Evolutionary conservation across 2,797 vertebrate genomes (phyloP).

Genomic region (Megaceryle alcyon): DNA sequence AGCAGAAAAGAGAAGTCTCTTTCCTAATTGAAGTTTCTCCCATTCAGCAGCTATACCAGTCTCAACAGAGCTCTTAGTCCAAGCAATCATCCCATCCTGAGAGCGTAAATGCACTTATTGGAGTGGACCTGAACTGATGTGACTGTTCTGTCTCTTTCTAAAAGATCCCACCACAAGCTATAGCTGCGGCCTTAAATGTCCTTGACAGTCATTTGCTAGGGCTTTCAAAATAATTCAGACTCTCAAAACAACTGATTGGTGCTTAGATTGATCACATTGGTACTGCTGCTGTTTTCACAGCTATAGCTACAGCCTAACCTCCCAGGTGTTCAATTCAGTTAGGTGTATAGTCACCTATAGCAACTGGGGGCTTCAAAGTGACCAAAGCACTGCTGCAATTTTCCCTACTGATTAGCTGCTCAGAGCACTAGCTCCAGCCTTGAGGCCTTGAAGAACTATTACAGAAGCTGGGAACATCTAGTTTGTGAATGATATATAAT

Average conservation of each 20-base stretch:
- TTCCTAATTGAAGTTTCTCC: background rate
- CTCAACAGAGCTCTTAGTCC: background rate
- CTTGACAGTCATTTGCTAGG: constrained; percentile 1
- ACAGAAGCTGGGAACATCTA: background rate
- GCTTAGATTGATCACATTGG: background rate
- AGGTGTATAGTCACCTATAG: background rate
- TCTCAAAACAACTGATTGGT: constrained; percentile 41
- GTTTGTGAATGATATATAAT: constrained; percentile 11
- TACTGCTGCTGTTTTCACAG: constrained; percentile 45
- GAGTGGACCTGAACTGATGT: background rate
- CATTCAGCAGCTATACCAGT: background rate
- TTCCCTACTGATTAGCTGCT: background rate
- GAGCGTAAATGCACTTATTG: background rate
- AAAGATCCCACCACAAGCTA: background rate
- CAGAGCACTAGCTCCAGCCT: background rate
- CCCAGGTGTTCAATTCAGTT: constrained; percentile 57
- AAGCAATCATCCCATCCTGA: background rate
- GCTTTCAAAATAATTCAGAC: constrained; percentile 27
- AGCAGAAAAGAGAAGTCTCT: background rate
- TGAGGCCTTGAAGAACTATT: background rate
- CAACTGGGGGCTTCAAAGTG: background rate
- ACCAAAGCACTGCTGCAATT: background rate
- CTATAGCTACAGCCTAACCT: constrained; percentile 22
- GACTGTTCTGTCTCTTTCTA: background rate
- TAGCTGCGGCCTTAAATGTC: background rate